These are phyloP conservation scores for Noctua janthe DNA, from an alignment of 2,888 invertebrate species.

Conservation along the genomic window DNA sequence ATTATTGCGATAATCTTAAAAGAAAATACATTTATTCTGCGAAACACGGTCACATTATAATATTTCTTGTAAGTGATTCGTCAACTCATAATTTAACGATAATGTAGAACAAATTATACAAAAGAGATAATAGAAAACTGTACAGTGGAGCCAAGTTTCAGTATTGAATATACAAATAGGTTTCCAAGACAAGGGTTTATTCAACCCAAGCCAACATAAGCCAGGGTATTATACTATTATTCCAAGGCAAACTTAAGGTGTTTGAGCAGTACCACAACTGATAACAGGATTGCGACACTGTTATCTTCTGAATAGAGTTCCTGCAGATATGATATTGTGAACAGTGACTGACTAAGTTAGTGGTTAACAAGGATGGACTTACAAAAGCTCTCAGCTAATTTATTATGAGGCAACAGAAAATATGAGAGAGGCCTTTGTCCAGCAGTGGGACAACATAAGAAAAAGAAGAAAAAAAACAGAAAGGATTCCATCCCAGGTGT, in stretches of 20 bases:
- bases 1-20: background rate
- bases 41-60: background rate
- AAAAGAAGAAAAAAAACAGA: no score
- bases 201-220: slow-evolving; percentile 32
- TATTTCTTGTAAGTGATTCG: background rate
- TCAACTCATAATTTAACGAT: background rate
- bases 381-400: background rate
- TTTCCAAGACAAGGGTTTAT: slow-evolving; percentile 29
- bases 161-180: slow-evolving; percentile 5
- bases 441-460: no score
- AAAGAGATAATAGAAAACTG: background rate
- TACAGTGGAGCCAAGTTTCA: background rate
- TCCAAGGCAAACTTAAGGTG: slow-evolving; percentile 29
- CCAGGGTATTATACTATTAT: slow-evolving; percentile 26
- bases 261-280: slow-evolving; percentile 34
- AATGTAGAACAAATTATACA: background rate
- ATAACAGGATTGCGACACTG: slow-evolving; percentile 45
- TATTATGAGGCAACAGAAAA: background rate
- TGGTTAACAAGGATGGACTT: background rate
- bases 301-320: slow-evolving; percentile 17
- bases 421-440: no score
- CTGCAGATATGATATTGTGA: slow-evolving; percentile 15
- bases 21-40: background rate
- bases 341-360: background rate
- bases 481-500: no score